phyloP scores from a whole-genome alignment of 2,888 invertebrate genomes.

The Portevinia maculata region DNA sequence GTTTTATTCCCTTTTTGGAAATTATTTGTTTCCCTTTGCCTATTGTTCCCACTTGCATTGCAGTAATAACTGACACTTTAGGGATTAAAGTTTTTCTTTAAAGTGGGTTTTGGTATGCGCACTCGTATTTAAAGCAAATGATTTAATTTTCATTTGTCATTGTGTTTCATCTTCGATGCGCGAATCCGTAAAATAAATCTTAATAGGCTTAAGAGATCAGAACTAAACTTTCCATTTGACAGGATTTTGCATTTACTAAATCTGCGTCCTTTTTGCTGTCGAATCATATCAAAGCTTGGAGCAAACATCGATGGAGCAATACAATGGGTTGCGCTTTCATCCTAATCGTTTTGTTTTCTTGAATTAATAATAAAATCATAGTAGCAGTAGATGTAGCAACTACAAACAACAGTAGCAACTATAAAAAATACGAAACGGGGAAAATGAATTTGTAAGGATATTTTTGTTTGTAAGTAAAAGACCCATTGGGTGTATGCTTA shows the following conservation, averaged over 20 bases:
- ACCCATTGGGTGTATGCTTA: slow-evolving; percentile 59
- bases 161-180: slow-evolving; percentile 52
- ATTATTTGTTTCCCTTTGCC: slow-evolving; percentile 23
- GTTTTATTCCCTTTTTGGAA: slow-evolving; percentile 15
- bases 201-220: slow-evolving; percentile 73
- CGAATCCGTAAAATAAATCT: slow-evolving; percentile 60
- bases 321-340: slow-evolving; percentile 57
- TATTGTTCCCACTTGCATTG: slow-evolving; percentile 22
- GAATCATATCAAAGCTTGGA: slow-evolving; percentile 63
- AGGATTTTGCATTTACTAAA: slow-evolving; percentile 27
- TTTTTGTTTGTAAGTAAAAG: slow-evolving; percentile 24
- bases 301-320: slow-evolving; percentile 68
- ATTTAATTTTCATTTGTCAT: slow-evolving; percentile 42
- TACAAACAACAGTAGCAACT: background rate
- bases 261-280: slow-evolving; percentile 40
- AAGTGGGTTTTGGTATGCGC: slow-evolving; percentile 1
- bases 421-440: slow-evolving; percentile 7
- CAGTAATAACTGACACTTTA: slow-evolving; percentile 52
- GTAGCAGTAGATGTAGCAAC: slow-evolving; percentile 25
- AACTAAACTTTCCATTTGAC: slow-evolving; percentile 56
- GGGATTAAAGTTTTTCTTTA: slow-evolving; percentile 45
- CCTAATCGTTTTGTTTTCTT: slow-evolving; percentile 50
- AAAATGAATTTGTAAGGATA: slow-evolving; percentile 37
- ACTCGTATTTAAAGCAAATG: slow-evolving; percentile 39
- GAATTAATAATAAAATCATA: slow-evolving; percentile 62